Percentiles rank a stretch among this genome's conserved stretches.
Evolutionary conservation across 2,888 invertebrate genomes (phyloP).

Genomic region (Drosophila conformis): DNA sequence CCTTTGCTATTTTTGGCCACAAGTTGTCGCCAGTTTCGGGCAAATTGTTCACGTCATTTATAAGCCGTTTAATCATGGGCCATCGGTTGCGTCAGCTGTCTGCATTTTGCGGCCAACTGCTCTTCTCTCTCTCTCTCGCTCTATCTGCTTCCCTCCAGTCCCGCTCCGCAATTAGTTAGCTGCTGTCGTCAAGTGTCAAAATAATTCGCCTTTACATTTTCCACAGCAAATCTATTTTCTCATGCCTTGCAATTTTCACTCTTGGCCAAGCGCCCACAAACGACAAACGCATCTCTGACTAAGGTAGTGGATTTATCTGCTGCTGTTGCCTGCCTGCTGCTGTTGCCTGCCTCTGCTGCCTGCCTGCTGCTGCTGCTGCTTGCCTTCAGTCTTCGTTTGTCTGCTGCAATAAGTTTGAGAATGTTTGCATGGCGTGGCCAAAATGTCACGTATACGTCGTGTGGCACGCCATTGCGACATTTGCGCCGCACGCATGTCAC

Average conservation of each 20-base stretch:
- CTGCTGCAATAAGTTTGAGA: constrained; percentile 40
- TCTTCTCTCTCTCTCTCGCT: background rate
- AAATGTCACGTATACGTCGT: constrained; percentile 82
- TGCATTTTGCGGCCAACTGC: constrained; percentile 8
- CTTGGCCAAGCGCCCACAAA: constrained; percentile 70
- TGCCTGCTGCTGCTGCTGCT: no score
- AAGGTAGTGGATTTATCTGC: background rate
- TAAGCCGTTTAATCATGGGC: constrained; percentile 73
- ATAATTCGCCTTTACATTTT: constrained; percentile 70
- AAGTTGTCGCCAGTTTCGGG: constrained; percentile 19
- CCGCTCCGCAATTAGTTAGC: constrained; percentile 70
- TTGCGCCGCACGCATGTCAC: constrained; percentile 40
- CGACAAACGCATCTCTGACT: constrained; percentile 34
- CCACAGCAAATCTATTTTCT: constrained; percentile 73
- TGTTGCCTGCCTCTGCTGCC: no score
- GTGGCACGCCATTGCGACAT: constrained; percentile 65
- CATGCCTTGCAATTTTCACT: constrained; percentile 56
- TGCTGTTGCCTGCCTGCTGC: background rate
- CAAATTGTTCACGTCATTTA: constrained; percentile 68
- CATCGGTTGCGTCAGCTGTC: constrained; percentile 72
- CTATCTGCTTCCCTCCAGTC: background rate
- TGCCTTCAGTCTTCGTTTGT: constrained; percentile 16
- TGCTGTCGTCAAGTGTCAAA: constrained; percentile 79
- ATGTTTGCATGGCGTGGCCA: constrained; percentile 62
- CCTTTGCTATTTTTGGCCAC: constrained; percentile 32